Conservation (phyloP, 2,888 invertebrate species). For the Polyommatus iphigenia region DNA sequence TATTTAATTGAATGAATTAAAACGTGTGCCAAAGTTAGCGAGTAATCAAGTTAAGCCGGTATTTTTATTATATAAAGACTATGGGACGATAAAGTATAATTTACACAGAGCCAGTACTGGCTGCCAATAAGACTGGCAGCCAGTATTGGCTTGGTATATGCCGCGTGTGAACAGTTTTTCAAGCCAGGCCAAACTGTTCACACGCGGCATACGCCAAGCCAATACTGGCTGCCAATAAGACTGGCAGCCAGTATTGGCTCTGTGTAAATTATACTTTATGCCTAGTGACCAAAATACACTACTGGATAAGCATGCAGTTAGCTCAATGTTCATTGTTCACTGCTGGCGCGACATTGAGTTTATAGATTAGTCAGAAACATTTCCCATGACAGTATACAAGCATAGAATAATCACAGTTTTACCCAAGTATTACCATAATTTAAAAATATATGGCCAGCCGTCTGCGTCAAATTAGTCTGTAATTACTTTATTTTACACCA, state of each 20-base stretch:
- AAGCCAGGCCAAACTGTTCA: too few relatives aligned
- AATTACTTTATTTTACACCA: conserved; percentile 3
- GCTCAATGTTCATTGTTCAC: not conserved
- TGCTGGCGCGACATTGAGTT: not conserved
- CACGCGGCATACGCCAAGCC: too few relatives aligned
- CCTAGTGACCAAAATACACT: not conserved
- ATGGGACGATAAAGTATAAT: too few relatives aligned
- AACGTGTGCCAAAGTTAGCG: not conserved
- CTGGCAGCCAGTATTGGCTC: too few relatives aligned
- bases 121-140: too few relatives aligned
- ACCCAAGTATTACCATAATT: not conserved
- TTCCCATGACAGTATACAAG: not conserved
- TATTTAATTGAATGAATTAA: not conserved
- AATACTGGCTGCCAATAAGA: too few relatives aligned
- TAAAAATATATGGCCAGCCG: not conserved
- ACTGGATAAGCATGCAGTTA: not conserved
- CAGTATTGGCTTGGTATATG: too few relatives aligned
- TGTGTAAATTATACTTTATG: too few relatives aligned
- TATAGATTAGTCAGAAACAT: not conserved
- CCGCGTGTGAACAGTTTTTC: too few relatives aligned
- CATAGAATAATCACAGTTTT: conserved; percentile 6
- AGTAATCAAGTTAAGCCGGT: not conserved
- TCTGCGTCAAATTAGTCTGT: not conserved
- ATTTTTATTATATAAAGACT: not conserved
- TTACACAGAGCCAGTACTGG: too few relatives aligned